Conservation (phyloP, 2,888 invertebrate species). For the Chymomyza caudatula region DNA sequence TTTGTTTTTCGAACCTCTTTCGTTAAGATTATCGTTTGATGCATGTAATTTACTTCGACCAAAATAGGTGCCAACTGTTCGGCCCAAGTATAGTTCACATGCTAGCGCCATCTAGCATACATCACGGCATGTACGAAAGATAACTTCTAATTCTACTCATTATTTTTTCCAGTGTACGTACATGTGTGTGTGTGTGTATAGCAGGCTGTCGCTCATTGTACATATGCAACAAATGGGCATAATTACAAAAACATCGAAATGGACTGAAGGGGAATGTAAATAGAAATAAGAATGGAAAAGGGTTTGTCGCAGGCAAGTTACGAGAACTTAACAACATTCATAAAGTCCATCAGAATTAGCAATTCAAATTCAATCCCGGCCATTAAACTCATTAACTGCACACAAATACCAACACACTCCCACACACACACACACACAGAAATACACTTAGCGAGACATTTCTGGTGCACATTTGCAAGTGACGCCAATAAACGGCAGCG, state of each 20-base stretch:
- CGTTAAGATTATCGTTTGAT: too few species aligned
- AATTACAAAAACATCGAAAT: background rate
- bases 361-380: constrained; percentile 68
- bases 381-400: constrained; percentile 73
- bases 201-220: background rate
- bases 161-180: background rate
- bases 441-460: constrained; percentile 25
- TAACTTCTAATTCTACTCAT: background rate
- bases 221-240: background rate
- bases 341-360: constrained; percentile 53
- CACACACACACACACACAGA: constrained; percentile 32
- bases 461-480: constrained; percentile 7
- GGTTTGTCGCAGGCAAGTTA: background rate
- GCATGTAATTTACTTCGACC: too few species aligned
- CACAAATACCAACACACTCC: constrained; percentile 52
- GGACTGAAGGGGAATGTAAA: background rate
- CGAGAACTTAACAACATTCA: constrained; percentile 33
- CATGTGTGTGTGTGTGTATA: background rate
- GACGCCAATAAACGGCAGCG: constrained; percentile 22
- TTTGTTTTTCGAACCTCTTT: too few species aligned
- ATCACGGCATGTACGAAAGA: too few species aligned
- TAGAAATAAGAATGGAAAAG: background rate
- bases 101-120: too few species aligned
- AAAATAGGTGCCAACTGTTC: too few species aligned
- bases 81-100: too few species aligned